Percentiles rank a stretch among this genome's conserved stretches.
Evolutionary conservation across 2,888 invertebrate species (phyloP).

Genomic region (Melanophora roralis): DNA sequence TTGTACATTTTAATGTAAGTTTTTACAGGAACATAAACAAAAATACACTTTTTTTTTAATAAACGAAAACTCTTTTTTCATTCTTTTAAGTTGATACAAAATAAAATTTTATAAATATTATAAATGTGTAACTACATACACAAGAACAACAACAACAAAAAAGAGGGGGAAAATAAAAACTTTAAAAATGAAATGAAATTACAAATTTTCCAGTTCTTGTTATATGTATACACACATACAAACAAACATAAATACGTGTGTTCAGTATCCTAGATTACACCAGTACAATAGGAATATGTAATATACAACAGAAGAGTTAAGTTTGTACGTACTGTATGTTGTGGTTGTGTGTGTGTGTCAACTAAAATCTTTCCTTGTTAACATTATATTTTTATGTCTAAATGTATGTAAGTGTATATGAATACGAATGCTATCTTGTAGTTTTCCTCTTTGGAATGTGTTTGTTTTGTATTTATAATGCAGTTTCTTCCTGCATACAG

Average conservation of each 20-base stretch:
- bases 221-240: too few species aligned
- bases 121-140: too few species aligned
- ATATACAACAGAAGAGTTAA: too few species aligned
- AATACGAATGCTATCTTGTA: neutral
- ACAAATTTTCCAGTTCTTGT: constrained; percentile 17
- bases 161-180: neutral
- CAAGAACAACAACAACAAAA: neutral
- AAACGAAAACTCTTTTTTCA: constrained; percentile 18
- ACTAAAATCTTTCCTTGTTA: constrained; percentile 22
- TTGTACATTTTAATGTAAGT: too few species aligned
- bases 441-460: neutral
- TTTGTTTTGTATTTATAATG: constrained; percentile 38
- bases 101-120: constrained; percentile 39
- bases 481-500: constrained; percentile 28
- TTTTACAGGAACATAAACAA: neutral
- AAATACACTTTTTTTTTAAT: constrained; percentile 17
- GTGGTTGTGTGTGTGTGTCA: neutral
- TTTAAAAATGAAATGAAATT: constrained; percentile 24
- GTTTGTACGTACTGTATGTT: too few species aligned
- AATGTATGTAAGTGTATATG: neutral
- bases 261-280: too few species aligned
- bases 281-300: neutral
- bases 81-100: constrained; percentile 26
- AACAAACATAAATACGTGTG: too few species aligned
- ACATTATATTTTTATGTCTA: constrained; percentile 9